Evolutionary conservation across 2,113 vertebrate species (phyloP).

Genomic region (Phalacrocorax brasilianus): DNA sequence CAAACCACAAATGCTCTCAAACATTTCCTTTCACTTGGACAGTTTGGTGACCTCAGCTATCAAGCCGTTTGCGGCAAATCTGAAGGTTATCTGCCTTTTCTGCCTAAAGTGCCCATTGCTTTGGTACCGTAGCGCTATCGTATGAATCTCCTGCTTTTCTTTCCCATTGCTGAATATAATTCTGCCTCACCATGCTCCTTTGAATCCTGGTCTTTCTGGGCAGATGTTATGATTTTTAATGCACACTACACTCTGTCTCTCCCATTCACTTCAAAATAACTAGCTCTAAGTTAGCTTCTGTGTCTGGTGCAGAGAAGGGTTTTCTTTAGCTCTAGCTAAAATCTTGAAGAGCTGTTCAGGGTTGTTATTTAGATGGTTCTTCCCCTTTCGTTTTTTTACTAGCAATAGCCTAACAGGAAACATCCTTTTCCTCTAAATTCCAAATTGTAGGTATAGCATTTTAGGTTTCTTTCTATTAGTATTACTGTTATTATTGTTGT

Average conservation of each 20-base stretch:
- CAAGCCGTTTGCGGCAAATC: constrained; percentile 40
- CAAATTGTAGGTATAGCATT: background rate
- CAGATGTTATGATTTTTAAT: background rate
- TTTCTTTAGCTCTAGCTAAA: background rate
- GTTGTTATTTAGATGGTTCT: background rate
- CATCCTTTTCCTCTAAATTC: background rate
- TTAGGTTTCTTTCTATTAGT: background rate
- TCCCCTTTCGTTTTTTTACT: background rate
- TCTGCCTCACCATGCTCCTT: background rate
- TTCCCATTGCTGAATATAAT: background rate
- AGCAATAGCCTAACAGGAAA: background rate
- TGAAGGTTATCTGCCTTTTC: background rate
- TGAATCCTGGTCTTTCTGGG: background rate
- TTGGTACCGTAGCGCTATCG: background rate
- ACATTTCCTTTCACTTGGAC: constrained; percentile 49
- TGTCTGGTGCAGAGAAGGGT: background rate
- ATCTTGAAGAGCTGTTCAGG: background rate
- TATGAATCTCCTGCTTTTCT: background rate
- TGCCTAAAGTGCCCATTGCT: background rate
- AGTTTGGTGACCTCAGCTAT: constrained; percentile 47
- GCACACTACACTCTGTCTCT: background rate
- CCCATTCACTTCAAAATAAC: background rate
- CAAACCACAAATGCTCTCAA: constrained; percentile 64
- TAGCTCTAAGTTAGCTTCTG: background rate
- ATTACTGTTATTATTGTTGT: background rate